These are phyloP conservation scores for Scartelaos histophorus DNA, from an alignment of 2,113 vertebrate genomes.

Conservation along the genomic window DNA sequence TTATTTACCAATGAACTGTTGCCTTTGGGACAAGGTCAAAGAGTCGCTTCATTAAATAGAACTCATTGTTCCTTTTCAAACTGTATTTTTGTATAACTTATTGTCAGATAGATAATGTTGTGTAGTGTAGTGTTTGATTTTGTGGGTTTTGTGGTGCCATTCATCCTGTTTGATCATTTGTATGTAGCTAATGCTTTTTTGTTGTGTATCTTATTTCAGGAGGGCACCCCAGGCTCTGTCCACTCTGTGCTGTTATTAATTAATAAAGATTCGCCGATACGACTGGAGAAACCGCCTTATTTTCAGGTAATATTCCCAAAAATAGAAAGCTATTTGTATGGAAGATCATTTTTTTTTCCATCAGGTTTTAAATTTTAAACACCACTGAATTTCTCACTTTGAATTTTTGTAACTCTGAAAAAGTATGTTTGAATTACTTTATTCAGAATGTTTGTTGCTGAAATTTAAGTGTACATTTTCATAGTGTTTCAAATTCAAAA, in stretches of 20 bases:
- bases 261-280: constrained; percentile 75
- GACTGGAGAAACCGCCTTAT: constrained; percentile 73
- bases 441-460: too few relatives aligned
- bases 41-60: neutral
- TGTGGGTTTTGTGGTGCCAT: neutral
- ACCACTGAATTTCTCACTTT: too few relatives aligned
- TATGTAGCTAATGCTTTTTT: neutral
- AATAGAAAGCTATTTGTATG: too few relatives aligned
- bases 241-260: constrained; percentile 81
- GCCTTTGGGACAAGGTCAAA: neutral
- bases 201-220: constrained; percentile 46
- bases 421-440: too few relatives aligned
- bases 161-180: neutral
- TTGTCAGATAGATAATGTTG: neutral
- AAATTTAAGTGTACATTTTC: too few relatives aligned
- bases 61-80: neutral
- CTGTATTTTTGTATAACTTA: neutral
- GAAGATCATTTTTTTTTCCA: too few relatives aligned
- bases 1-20: neutral
- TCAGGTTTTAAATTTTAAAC: too few relatives aligned
- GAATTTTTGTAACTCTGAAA: too few relatives aligned
- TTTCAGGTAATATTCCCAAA: constrained; percentile 76
- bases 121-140: neutral
- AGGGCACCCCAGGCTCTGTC: constrained; percentile 76
- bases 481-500: too few relatives aligned